A percentile compares a stretch with the other conserved stretches of the same genome.
phyloP scores from a whole-genome alignment of 2,888 invertebrate species.

The Ditula angustiorana region DNA sequence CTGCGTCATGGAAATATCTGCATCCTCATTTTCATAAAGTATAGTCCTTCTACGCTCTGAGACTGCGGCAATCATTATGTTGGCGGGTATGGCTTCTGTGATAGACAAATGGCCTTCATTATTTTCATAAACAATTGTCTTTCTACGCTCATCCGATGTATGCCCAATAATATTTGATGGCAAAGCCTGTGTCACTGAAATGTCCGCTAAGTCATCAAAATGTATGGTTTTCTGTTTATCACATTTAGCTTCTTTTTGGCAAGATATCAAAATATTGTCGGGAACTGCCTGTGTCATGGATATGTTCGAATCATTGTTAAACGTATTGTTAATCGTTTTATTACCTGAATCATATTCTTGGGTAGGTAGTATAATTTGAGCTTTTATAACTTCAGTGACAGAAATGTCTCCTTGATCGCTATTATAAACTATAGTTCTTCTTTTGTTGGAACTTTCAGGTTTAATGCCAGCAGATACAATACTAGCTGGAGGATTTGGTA shows the following conservation, averaged over 20 bases:
- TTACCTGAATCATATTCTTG: not conserved
- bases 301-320: slow-evolving; percentile 2
- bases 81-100: slow-evolving; percentile 48
- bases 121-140: slow-evolving; percentile 28
- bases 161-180: slow-evolving; percentile 23
- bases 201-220: slow-evolving; percentile 18
- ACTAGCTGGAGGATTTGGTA: slow-evolving; percentile 46
- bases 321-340: not conserved
- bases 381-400: slow-evolving; percentile 49
- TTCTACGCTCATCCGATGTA: slow-evolving; percentile 36
- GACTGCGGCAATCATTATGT: slow-evolving; percentile 25
- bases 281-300: slow-evolving; percentile 12
- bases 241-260: not conserved
- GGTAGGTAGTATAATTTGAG: slow-evolving; percentile 28
- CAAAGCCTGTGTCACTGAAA: slow-evolving; percentile 44
- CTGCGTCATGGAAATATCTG: slow-evolving; percentile 50
- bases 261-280: not conserved
- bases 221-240: slow-evolving; percentile 2
- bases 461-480: slow-evolving; percentile 42
- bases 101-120: slow-evolving; percentile 45
- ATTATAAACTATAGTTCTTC: slow-evolving; percentile 51
- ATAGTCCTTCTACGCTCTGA: slow-evolving; percentile 32
- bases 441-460: slow-evolving; percentile 41
- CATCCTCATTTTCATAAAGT: slow-evolving; percentile 32
- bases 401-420: slow-evolving; percentile 51